These are phyloP conservation scores for Spinus olivaceus DNA, from an alignment of 2,797 vertebrate genomes.

Conservation along the genomic window DNA sequence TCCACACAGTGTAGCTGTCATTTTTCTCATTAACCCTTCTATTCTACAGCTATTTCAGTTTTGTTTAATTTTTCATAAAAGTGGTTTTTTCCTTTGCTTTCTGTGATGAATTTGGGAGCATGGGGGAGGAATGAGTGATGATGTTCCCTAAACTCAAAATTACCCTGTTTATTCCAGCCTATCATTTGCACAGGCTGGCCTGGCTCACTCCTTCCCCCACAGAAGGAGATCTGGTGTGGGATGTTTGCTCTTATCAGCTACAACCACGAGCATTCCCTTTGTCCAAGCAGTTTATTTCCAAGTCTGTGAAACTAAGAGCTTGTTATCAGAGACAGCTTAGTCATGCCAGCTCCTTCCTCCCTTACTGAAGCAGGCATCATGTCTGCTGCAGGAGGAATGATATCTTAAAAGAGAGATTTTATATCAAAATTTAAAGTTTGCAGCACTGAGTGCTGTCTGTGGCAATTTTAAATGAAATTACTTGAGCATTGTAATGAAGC, in stretches of 20 bases:
- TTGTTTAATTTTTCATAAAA: background rate
- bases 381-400: background rate
- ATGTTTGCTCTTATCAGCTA: background rate
- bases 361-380: background rate
- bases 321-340: background rate
- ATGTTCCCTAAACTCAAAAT: background rate
- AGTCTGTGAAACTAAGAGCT: background rate
- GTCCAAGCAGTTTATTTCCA: constrained; percentile 22
- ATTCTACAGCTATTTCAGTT: background rate
- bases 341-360: background rate
- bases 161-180: background rate
- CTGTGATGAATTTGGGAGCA: background rate
- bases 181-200: background rate
- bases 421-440: background rate
- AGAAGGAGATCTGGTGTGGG: background rate
- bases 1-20: background rate
- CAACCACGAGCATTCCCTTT: background rate
- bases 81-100: background rate
- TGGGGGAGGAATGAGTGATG: background rate
- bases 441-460: background rate
- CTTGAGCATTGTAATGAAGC: background rate
- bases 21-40: background rate
- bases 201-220: background rate
- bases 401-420: background rate
- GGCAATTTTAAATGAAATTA: background rate